These are phyloP conservation scores for Plotosus lineatus DNA, from an alignment of 2,113 vertebrate species.

Conservation along the genomic window DNA sequence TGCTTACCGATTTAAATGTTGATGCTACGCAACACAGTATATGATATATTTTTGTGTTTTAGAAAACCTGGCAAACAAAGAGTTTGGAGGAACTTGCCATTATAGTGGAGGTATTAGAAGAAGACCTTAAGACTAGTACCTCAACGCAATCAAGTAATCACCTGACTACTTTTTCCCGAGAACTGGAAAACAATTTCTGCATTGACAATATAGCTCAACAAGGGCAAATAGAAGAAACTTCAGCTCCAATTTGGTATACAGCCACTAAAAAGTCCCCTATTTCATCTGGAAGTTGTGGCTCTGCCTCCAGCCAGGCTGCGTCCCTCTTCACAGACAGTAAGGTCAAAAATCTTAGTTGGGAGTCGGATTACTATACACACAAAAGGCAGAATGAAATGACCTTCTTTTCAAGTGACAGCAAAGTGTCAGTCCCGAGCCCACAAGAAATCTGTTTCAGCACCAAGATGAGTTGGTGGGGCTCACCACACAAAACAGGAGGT, in stretches of 20 bases:
- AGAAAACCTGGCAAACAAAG: slow-evolving; percentile 67
- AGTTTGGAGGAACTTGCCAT: slow-evolving; percentile 82
- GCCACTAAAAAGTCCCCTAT: slow-evolving; percentile 4
- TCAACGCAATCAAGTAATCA: not conserved
- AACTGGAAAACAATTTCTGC: not conserved
- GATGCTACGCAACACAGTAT: not conserved
- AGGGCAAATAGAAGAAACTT: not conserved
- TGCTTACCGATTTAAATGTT: not conserved
- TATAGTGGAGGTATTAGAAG: slow-evolving; percentile 83
- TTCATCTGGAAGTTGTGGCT: not conserved
- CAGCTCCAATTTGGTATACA: not conserved
- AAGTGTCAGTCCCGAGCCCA: slow-evolving; percentile 48
- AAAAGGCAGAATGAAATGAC: slow-evolving; percentile 50
- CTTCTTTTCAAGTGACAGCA: slow-evolving; percentile 39
- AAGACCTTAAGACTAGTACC: slow-evolving; percentile 73
- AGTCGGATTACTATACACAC: slow-evolving; percentile 59
- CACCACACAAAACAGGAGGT: not conserved
- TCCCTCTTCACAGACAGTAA: slow-evolving; percentile 2
- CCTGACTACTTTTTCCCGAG: not conserved
- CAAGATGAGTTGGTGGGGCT: not conserved
- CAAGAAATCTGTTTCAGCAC: slow-evolving; percentile 33
- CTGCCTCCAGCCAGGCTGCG: slow-evolving; percentile 5
- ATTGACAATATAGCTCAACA: slow-evolving; percentile 9
- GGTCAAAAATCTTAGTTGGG: slow-evolving; percentile 51
- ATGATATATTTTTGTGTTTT: slow-evolving; percentile 39